Evolutionary conservation across 2,888 invertebrate genomes (phyloP).

Genomic region (Brachyopa scutellaris): DNA sequence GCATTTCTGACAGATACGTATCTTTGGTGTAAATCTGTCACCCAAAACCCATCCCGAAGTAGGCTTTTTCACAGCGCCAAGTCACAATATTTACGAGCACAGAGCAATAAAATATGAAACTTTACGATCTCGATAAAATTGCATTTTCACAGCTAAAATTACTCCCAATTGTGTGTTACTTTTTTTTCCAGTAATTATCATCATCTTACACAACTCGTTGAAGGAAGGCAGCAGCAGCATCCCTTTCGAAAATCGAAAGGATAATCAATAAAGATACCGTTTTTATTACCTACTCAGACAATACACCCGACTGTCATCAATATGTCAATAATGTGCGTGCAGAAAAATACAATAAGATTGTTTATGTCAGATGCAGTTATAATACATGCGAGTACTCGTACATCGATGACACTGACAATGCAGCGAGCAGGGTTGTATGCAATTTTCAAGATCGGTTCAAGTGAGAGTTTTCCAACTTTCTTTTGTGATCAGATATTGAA

Average conservation of each 20-base stretch:
- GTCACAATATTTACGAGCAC: constrained; percentile 68
- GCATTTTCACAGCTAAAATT: constrained; percentile 1
- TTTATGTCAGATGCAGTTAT: constrained; percentile 53
- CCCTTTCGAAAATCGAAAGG: constrained; percentile 37
- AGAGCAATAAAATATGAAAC: constrained; percentile 55
- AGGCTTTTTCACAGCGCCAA: constrained; percentile 13
- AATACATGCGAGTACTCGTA: no score
- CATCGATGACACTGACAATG: constrained; percentile 39
- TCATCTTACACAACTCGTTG: constrained; percentile 33
- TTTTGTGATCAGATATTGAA: constrained; percentile 41
- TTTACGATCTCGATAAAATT: constrained; percentile 67
- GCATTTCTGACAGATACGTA: neutral
- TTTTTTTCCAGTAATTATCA: constrained; percentile 48
- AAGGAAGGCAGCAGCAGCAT: constrained; percentile 23
- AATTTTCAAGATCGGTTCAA: constrained; percentile 57
- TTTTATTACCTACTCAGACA: constrained; percentile 68
- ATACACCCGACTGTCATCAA: constrained; percentile 63
- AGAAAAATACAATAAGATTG: constrained; percentile 56
- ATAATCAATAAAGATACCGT: constrained; percentile 68
- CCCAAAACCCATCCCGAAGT: neutral
- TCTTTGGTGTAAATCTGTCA: constrained; percentile 12
- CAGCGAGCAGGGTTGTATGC: constrained; percentile 36
- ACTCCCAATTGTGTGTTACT: constrained; percentile 24
- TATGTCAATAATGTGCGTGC: constrained; percentile 66
- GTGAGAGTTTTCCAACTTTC: constrained; percentile 67